These are phyloP conservation scores for Paradisaea rubra DNA, from an alignment of 2,113 vertebrate species.

Conservation along the genomic window DNA sequence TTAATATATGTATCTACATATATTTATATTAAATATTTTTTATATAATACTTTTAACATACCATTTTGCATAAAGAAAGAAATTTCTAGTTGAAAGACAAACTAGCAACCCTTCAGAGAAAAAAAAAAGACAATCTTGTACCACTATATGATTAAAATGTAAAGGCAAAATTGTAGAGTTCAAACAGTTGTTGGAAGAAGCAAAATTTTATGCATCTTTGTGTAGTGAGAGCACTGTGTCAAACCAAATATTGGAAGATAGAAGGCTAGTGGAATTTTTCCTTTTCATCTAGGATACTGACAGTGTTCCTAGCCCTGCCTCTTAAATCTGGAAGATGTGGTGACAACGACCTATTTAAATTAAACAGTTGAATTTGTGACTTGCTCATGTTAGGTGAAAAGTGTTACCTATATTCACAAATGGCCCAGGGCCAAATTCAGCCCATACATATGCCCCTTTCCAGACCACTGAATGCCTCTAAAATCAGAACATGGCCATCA, in stretches of 20 bases:
- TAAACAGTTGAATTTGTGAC: slow-evolving; percentile 35
- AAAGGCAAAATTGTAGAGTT: neutral
- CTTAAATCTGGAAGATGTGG: slow-evolving; percentile 13
- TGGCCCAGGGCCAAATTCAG: slow-evolving; percentile 55
- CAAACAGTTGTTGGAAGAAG: neutral
- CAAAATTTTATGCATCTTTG: neutral
- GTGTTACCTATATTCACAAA: slow-evolving; percentile 46
- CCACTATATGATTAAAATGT: neutral
- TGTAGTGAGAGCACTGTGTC: neutral
- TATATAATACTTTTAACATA: neutral
- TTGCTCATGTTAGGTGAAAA: slow-evolving; percentile 36
- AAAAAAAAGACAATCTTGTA: neutral
- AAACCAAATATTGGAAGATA: slow-evolving; percentile 4
- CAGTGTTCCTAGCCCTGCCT: slow-evolving; percentile 21
- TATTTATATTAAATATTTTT: neutral
- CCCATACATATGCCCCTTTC: slow-evolving; percentile 27
- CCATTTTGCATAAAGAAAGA: neutral
- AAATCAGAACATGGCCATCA: slow-evolving; percentile 58
- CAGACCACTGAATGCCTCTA: slow-evolving; percentile 42
- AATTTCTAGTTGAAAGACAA: neutral
- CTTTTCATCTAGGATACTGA: slow-evolving; percentile 32
- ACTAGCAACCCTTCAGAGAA: neutral
- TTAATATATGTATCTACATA: neutral
- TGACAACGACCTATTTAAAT: slow-evolving; percentile 54
- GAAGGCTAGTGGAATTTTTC: neutral